phyloP scores from a whole-genome alignment of 2,888 invertebrate genomes.

The Heliconius ethilla region DNA sequence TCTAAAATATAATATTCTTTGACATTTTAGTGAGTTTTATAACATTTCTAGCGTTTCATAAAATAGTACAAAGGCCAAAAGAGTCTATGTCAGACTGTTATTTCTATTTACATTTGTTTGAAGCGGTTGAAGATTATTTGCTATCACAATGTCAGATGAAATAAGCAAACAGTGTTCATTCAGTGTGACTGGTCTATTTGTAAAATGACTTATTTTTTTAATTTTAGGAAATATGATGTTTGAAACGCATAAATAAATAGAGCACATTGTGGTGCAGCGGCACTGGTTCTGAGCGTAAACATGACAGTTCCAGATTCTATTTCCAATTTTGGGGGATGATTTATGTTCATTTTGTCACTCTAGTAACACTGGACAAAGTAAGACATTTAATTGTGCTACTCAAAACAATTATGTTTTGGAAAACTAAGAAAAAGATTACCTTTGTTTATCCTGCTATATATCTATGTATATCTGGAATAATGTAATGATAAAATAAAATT shows the following conservation, averaged over 20 bases:
- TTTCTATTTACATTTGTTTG: constrained; percentile 26
- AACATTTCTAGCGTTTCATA: constrained; percentile 16
- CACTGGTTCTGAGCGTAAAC: background rate
- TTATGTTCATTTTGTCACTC: background rate
- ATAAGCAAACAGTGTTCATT: constrained; percentile 12
- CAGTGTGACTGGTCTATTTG: constrained; percentile 2
- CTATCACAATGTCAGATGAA: constrained; percentile 27
- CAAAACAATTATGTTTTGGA: background rate
- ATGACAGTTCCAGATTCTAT: background rate
- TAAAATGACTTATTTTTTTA: background rate
- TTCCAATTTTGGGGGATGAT: background rate
- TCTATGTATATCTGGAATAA: background rate
- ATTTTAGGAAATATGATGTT: background rate
- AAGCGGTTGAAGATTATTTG: constrained; percentile 14
- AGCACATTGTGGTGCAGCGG: background rate
- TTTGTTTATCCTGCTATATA: background rate
- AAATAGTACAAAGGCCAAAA: constrained; percentile 19
- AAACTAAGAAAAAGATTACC: background rate
- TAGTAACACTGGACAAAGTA: background rate
- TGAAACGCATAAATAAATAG: background rate
- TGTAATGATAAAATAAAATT: background rate
- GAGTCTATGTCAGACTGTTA: constrained; percentile 24
- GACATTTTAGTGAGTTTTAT: background rate
- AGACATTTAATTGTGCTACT: background rate
- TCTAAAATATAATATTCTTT: background rate